Conservation (phyloP, 2,797 vertebrate genomes). For the Australoheros facetus region DNA sequence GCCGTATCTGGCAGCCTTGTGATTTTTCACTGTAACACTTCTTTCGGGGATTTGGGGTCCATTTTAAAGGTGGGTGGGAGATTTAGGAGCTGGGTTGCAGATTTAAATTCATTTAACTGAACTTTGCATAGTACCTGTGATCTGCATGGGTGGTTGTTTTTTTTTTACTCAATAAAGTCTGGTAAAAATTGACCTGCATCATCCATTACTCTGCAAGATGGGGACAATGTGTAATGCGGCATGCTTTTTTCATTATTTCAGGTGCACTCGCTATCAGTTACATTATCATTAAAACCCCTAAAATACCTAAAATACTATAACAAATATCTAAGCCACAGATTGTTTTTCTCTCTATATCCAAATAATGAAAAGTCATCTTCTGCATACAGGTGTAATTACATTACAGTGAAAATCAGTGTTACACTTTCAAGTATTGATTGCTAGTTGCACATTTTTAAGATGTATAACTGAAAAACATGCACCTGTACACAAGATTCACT, state of each 20-base stretch:
- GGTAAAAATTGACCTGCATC: conserved; percentile 63
- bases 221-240: conserved; percentile 52
- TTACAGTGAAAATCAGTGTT: neutral
- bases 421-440: neutral
- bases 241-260: conserved; percentile 54
- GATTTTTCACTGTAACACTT: conserved; percentile 56
- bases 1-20: conserved; percentile 60
- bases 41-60: conserved; percentile 54
- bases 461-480: neutral
- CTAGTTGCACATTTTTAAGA: neutral
- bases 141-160: conserved; percentile 65
- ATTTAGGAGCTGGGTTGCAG: conserved; percentile 34
- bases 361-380: neutral
- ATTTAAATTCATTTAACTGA: conserved; percentile 71
- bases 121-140: conserved; percentile 52
- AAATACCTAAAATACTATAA: neutral
- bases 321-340: neutral
- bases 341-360: neutral
- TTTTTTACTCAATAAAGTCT: conserved; percentile 64
- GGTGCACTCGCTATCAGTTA: conserved; percentile 18
- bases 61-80: conserved; percentile 51
- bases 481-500: neutral
- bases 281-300: neutral
- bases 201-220: conserved; percentile 44
- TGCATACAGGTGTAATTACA: neutral